These are phyloP conservation scores for Blastomussa wellsi DNA, from an alignment of 92 coral and sea anemone genomes.

Conservation along the genomic window DNA sequence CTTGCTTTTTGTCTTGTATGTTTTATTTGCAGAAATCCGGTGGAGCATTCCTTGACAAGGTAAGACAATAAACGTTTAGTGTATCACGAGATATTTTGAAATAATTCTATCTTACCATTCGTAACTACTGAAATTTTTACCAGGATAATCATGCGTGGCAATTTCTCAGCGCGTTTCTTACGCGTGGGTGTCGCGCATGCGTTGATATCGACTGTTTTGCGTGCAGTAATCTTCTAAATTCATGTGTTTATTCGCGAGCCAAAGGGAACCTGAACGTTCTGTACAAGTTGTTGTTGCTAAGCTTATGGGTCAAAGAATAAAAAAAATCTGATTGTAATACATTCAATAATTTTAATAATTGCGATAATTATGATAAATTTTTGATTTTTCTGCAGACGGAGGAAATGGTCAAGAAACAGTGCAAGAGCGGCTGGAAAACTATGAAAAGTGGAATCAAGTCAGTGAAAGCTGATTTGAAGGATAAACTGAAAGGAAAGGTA, in stretches of 20 bases:
- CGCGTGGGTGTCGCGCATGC: neutral
- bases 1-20: neutral
- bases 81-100: neutral
- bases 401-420: constrained; percentile 69
- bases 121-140: neutral
- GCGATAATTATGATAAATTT: neutral
- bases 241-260: neutral
- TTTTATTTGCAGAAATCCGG: constrained; percentile 65
- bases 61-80: neutral
- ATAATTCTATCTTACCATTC: neutral
- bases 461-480: constrained; percentile 38
- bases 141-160: no score
- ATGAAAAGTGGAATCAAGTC: constrained; percentile 66
- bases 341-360: no score
- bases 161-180: no score
- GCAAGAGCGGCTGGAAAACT: constrained; percentile 61
- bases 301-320: neutral
- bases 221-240: neutral
- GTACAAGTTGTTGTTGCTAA: neutral
- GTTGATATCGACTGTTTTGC: neutral
- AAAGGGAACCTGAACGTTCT: neutral
- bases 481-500: constrained; percentile 60
- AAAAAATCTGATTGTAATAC: no score
- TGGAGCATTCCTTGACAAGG: constrained; percentile 49
- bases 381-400: constrained; percentile 35